Evolutionary conservation across 2,113 vertebrate species (phyloP).

Genomic region (Cricetomys ansorgei): DNA sequence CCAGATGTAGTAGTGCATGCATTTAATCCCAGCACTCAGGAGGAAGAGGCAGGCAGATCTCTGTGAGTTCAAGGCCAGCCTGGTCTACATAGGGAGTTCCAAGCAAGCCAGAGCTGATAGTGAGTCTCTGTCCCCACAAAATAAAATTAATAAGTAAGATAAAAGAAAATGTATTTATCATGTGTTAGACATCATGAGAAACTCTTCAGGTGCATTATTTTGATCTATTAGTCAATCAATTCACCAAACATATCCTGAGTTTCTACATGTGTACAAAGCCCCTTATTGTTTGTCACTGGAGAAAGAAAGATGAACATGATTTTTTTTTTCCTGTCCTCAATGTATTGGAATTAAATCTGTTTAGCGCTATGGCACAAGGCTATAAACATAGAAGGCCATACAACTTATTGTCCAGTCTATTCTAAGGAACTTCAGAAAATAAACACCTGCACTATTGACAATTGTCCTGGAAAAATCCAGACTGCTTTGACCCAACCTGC

Average conservation of each 20-base stretch:
- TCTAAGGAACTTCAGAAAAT: neutral
- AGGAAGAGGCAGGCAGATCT: neutral
- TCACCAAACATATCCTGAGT: conserved; percentile 16
- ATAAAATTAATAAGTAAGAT: neutral
- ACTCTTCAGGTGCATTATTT: conserved; percentile 29
- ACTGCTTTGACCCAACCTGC: neutral
- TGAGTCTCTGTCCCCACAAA: neutral
- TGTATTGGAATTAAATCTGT: neutral
- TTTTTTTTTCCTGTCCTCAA: conserved; percentile 1
- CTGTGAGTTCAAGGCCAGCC: neutral
- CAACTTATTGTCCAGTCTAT: neutral
- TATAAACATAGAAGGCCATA: neutral
- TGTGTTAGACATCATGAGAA: neutral
- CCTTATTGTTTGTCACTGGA: neutral
- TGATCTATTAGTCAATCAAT: neutral
- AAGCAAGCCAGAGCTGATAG: neutral
- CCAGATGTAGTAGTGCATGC: neutral
- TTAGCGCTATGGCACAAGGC: neutral
- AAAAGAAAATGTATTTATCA: neutral
- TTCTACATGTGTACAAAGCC: neutral
- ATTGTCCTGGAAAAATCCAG: conserved; percentile 17
- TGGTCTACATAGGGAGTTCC: neutral
- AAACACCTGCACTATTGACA: neutral
- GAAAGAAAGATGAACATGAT: conserved; percentile 38
- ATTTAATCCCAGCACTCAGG: neutral